Base-by-base conservation (phyloP, 2,797 vertebrate species). In the Bradypodion pumilum region DNA sequence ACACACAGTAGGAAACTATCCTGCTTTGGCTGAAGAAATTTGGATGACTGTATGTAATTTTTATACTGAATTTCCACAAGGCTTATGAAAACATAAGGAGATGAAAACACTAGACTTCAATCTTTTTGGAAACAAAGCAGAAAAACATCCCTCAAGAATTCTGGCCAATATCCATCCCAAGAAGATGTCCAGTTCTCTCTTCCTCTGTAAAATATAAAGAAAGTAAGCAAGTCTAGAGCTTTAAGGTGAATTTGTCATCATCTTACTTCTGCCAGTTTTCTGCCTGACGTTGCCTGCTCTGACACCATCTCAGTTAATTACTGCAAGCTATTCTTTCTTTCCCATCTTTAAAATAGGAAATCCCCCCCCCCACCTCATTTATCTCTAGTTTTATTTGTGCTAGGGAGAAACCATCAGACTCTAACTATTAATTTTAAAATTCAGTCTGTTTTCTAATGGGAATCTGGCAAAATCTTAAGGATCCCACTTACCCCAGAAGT, bases 1-100 rank as follows among this genome's bases (percentile, higher is more conserved):
- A 81, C 81, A 77, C 83, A 88, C 79, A 89, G 83, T 25, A 88
- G 92, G 90, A 91, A 92, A 91, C 69, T 89, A 80, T 91, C 87
- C 81, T 74, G 37, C 32, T 9, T 83, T 89, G 90, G 91, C 90
- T 90, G 85, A 74, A 83, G 37, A 66, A 86, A 73, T 32, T 89
- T 70, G 84, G 91, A 90, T 81, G 82, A 59, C 65, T 86, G 66
- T 42, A 82, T 88, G 49, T 16, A 85, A 88, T 86, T 80, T 85
- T 74, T 81, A 73, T 29, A 62, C 86, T 88, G 78, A 86, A 40
- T 87, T 92, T 87, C 92, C 93, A 93, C 85, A 78, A 59, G 79
- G 65, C 85, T 56, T 88, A 52, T 78, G 88, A 91, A 92, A 94
- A 94, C 84, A 90, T n/a, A 62, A 82, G 0, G 3, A 90, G 89